Evolutionary conservation across 2,113 vertebrate genomes (phyloP).

Genomic region (Barnardius zonarius): DNA sequence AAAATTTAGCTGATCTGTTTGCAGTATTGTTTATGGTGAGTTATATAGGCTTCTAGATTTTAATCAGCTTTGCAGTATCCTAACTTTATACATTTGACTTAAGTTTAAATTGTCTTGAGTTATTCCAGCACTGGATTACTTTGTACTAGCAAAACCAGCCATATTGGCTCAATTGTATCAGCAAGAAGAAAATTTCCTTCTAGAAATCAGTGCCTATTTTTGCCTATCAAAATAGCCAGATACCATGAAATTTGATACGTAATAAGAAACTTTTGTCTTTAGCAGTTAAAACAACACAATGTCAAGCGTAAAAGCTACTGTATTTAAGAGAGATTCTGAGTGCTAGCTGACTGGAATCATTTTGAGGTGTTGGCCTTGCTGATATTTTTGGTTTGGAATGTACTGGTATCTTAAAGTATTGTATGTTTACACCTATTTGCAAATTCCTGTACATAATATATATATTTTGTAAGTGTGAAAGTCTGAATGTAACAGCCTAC

Average conservation of each 20-base stretch:
- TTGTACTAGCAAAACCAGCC: conserved; percentile 67
- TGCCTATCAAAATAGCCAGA: conserved; percentile 48
- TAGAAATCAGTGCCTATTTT: conserved; percentile 75
- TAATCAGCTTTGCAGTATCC: conserved; percentile 40
- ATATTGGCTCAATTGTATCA: conserved; percentile 72
- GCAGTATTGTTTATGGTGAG: conserved; percentile 26
- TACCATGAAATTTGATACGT: conserved; percentile 9
- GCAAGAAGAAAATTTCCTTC: conserved; percentile 70
- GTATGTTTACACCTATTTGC: conserved; percentile 76
- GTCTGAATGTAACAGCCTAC: conserved; percentile 76
- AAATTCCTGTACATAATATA: conserved; percentile 78
- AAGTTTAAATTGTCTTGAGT: conserved; percentile 32
- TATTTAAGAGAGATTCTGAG: conserved; percentile 57
- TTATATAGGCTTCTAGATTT: conserved; percentile 49
- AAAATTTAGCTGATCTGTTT: conserved; percentile 37
- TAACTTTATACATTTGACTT: conserved; percentile 35
- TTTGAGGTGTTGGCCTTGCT: conserved; percentile 62
- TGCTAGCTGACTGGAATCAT: conserved; percentile 58
- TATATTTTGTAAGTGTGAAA: conserved; percentile 81
- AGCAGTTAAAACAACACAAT: conserved; percentile 12
- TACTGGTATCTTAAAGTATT: conserved; percentile 71
- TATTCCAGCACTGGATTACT: conserved; percentile 62
- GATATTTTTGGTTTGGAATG: conserved; percentile 67
- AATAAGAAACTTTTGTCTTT: conserved; percentile 25
- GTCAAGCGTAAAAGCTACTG: conserved; percentile 30